Base-by-base conservation (phyloP, 2,888 invertebrate species). In the Rotaria magnacalcarata region DNA sequence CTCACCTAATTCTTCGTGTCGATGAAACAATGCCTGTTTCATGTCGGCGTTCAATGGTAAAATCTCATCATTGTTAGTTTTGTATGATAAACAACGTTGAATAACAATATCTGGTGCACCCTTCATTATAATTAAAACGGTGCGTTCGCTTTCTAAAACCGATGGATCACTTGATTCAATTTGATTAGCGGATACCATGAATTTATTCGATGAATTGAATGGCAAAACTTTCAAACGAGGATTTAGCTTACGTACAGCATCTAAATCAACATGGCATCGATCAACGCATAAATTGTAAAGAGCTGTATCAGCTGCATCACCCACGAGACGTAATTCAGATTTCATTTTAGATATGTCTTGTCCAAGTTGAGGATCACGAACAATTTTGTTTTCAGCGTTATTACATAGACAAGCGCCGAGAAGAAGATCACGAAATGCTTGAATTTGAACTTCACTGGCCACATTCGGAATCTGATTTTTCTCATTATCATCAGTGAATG, bases 201-300 rank as follows among this genome's bases (percentile, higher is more conserved):
- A 85, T 85, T 85, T 85, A 54, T 85, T 85, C 41, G 54, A 58
- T 34, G 80, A 80, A 84, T 85, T 85, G 16, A 85, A 85, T 58
- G 85, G 85, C 19, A 85, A 52, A 4, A 52, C 56, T n/a, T 27
- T 27, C 34, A 84, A 34, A n/a, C 27, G n/a, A 54, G 84, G 16
- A 84, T 84, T 52, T 19, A 27, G 2, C 24, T 84, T 14, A 21
- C 27, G 19, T 34, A 84, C 27, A 24, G 27, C n/a, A 27, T 60
- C 27, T 8, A 60, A 10, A 34, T 54, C 34, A 16, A 27, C n/a
- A 52, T 27, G 6, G 19, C 52, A 27, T 52, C 34, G 52, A 27
- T 84, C 27, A 54, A 24, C 24, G 27, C 52, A 84, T 52, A 54
- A 54, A 52, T 50, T 52, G 7, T 52, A 56, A 34, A 84, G 27